Evolutionary conservation across 2,113 vertebrate species (phyloP).

Genomic region (Craseonycteris thonglongyai): DNA sequence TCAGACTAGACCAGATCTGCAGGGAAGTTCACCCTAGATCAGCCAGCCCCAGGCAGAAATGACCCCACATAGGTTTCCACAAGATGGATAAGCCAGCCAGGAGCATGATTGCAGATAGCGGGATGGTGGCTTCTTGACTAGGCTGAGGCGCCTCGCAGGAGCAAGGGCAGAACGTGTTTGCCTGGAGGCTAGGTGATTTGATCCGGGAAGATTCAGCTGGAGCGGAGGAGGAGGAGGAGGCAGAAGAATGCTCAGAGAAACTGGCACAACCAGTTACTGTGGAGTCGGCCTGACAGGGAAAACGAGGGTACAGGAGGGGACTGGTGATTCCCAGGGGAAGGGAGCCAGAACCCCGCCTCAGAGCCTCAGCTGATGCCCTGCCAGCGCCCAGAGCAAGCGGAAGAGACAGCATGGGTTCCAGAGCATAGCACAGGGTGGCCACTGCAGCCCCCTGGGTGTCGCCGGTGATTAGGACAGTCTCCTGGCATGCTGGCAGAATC

Average conservation of each 20-base stretch:
- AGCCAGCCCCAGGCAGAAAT: not conserved
- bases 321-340: not conserved
- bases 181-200: not conserved
- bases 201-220: not conserved
- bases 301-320: not conserved
- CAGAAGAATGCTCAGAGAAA: not conserved
- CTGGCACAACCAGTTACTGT: not conserved
- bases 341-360: not conserved
- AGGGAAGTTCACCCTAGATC: not conserved
- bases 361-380: not conserved
- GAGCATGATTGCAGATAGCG: not conserved
- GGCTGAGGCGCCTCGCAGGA: not conserved
- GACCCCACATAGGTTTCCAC: not conserved
- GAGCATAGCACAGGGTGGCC: not conserved
- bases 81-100: not conserved
- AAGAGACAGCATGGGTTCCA: not conserved
- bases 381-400: not conserved
- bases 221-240: not conserved
- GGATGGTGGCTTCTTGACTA: not conserved
- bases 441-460: not conserved
- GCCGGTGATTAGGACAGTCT: not conserved
- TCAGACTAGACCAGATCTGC: not conserved
- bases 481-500: accelerated
- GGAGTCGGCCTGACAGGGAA: not conserved
- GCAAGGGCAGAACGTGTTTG: not conserved